phyloP scores from a whole-genome alignment of 2,113 vertebrate genomes.

The Talpa occidentalis region DNA sequence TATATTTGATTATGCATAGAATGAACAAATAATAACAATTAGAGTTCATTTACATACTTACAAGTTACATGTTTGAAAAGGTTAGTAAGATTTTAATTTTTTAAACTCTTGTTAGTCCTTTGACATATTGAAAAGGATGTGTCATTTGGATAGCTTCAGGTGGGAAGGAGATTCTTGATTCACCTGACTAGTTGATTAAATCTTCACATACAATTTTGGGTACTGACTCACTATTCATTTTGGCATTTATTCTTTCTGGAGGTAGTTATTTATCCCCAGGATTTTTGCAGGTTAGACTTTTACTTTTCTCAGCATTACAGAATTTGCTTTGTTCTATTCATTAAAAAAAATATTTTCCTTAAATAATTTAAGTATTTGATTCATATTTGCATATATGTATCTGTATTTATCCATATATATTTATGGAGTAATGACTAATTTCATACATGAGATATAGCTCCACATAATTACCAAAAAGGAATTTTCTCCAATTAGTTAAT shows the following conservation, averaged over 20 bases:
- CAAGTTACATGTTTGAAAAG: neutral
- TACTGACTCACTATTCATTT: neutral
- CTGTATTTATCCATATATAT: neutral
- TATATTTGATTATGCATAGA: neutral
- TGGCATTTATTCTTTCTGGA: neutral
- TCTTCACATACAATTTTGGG: neutral
- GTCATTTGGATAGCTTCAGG: neutral
- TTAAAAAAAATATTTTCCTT: neutral
- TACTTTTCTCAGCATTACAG: neutral
- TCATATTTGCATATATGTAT: neutral
- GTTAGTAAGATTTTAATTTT: neutral
- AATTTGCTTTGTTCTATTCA: neutral
- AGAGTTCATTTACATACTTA: neutral
- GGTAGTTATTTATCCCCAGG: neutral
- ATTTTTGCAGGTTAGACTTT: neutral
- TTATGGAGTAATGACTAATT: neutral
- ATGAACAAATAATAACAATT: neutral
- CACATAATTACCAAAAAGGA: neutral
- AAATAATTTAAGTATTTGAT: neutral
- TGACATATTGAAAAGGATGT: neutral
- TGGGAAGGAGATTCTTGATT: neutral
- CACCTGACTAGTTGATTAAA: neutral
- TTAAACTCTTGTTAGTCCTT: neutral
- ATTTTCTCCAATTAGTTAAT: conserved; percentile 11
- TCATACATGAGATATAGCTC: neutral